Evolutionary conservation across 1,140 invertebrate genomes (phyloP).

Genomic region (Eumeta japonica): DNA sequence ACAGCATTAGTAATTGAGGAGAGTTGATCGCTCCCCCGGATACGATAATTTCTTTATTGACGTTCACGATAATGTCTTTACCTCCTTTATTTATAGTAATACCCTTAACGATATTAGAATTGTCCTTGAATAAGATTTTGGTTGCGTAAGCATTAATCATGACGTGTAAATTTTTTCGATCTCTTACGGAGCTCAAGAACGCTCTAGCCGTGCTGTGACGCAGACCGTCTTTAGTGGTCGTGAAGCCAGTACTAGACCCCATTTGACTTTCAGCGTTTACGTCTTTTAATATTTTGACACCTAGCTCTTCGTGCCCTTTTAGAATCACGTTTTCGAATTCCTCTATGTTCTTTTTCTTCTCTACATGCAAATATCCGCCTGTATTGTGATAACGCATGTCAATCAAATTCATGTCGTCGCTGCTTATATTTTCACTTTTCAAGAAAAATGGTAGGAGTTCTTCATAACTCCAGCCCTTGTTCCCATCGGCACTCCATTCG

Average conservation of each 20-base stretch:
- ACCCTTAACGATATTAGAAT: constrained; percentile 55
- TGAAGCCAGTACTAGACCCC: constrained; percentile 33
- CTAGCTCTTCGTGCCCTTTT: constrained; percentile 69
- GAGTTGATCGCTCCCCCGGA: constrained; percentile 69
- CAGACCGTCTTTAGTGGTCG: constrained; percentile 52
- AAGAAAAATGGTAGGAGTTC: constrained; percentile 47
- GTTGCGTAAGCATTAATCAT: constrained; percentile 64
- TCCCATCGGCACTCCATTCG: constrained; percentile 54
- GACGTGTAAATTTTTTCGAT: constrained; percentile 68
- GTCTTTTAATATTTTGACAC: constrained; percentile 62
- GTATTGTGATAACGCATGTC: constrained; percentile 68
- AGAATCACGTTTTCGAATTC: constrained; percentile 67
- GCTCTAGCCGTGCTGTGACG: constrained; percentile 45
- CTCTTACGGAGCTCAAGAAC: constrained; percentile 52
- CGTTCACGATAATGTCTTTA: constrained; percentile 42
- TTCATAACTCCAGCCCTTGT: constrained; percentile 50
- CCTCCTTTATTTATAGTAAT: constrained; percentile 61
- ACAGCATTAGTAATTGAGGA: constrained; percentile 71
- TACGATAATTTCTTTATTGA: constrained; percentile 67
- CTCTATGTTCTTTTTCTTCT: constrained; percentile 68
- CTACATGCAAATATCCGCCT: constrained; percentile 75
- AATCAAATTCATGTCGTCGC: constrained; percentile 58
- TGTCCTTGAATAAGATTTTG: constrained; percentile 60
- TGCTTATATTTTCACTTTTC: constrained; percentile 63
- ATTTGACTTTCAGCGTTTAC: constrained; percentile 53